phyloP scores from a whole-genome alignment of 1,140 invertebrate species.

The Hestina assimilis region DNA sequence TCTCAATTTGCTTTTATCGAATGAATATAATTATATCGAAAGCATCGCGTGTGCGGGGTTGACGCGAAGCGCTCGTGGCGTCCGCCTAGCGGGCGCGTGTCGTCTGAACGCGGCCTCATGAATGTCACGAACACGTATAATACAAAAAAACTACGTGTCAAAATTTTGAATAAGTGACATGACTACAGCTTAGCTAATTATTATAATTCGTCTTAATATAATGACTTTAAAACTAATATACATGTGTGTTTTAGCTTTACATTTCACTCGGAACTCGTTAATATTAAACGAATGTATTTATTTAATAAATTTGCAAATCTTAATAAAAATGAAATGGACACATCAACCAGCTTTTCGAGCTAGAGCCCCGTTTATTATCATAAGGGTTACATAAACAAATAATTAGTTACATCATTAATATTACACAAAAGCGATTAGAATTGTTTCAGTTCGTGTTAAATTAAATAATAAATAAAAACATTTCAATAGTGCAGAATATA shows the following conservation, averaged over 20 bases:
- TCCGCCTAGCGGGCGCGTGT: too few relatives aligned
- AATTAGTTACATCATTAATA: background rate
- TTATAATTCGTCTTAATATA: slow-evolving; percentile 3
- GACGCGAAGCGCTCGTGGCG: too few relatives aligned
- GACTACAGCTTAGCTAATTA: background rate
- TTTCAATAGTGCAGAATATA: slow-evolving; percentile 28
- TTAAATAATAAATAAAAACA: slow-evolving; percentile 23
- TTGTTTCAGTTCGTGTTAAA: slow-evolving; percentile 8
- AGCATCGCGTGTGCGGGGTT: too few relatives aligned
- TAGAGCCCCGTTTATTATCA: slow-evolving; percentile 18
- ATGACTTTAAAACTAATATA: slow-evolving; percentile 6
- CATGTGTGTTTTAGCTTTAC: background rate
- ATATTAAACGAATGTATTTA: slow-evolving; percentile 12
- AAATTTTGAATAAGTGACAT: slow-evolving; percentile 19
- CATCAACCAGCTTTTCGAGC: slow-evolving; percentile 64
- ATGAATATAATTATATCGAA: too few relatives aligned
- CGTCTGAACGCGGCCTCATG: too few relatives aligned
- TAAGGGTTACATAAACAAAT: slow-evolving; percentile 2
- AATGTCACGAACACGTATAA: slow-evolving; percentile 22
- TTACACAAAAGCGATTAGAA: slow-evolving; percentile 1
- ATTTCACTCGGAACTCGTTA: slow-evolving; percentile 15
- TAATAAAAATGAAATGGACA: slow-evolving; percentile 66
- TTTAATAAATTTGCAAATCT: slow-evolving; percentile 27
- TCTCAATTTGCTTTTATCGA: too few relatives aligned
- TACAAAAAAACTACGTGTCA: slow-evolving; percentile 25